Base-by-base conservation (phyloP, 1,140 invertebrate genomes). In the Drepana arcuata region DNA sequence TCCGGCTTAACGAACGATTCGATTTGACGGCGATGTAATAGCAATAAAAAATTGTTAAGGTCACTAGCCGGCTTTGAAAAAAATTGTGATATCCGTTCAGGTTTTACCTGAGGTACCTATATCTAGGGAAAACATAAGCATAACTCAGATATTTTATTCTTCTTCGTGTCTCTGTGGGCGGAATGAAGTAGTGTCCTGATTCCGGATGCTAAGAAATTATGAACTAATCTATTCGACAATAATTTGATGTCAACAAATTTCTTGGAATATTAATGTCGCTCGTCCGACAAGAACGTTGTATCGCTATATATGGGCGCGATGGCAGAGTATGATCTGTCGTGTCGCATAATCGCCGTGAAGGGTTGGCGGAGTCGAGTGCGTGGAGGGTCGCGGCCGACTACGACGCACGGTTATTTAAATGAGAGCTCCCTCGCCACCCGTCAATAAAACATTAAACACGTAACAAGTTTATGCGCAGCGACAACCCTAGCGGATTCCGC, bases 371-470 rank as follows among this genome's bases (percentile, higher is more conserved):
- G 29, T 33, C 34, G 47, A 25, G 52, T 2, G 34, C 37, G 45
- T 25, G 37, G 34, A 31, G 45, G 50, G 37, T 45, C 32, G 42
- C 37, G 36, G 31, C 35, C 28, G 33, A 13, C n/a, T n/a, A n/a
- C 41, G 32, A 39, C 48, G 51, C 48, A 45, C 52, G 59, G 51
- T 70, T 77, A 74, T 77, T 81, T 81, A 75, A 78, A 74, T 65
- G 65, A 71, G 63, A 59, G 49, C 62, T 70, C 64, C 73, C 75
- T 65, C 53, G 50, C 59, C 72, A 72, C 68, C 77, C 72, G 65
- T 75, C 74, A 77, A 79, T 82, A 75, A 79, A 79, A 79, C 78
- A 79, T 79, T 79, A 82, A 79, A 79, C 74, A 82, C 72, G 74
- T 82, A 79, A 79, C 74, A 78, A 79, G 78, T 79, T 78, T 82